Percentiles rank a stretch among this genome's conserved stretches.
These are phyloP conservation scores for Euplexia lucipara DNA, from an alignment of 2,888 invertebrate genomes.

Conservation along the genomic window DNA sequence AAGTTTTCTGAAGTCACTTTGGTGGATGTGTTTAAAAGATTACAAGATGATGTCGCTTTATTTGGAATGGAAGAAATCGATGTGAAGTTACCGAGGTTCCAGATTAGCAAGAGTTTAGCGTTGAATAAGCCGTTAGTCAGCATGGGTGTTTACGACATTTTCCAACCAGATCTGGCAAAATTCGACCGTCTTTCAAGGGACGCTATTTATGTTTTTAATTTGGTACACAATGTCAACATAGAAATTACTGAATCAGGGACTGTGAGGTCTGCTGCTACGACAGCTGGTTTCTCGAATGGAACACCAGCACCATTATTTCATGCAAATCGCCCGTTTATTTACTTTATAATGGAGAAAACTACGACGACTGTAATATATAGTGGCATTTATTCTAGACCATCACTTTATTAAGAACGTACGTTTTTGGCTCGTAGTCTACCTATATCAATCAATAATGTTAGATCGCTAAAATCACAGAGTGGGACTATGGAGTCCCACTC, in stretches of 20 bases:
- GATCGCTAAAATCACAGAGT: too few relatives aligned
- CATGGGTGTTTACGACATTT: constrained; percentile 93
- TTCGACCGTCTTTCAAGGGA: constrained; percentile 90
- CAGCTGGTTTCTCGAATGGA: constrained; percentile 88
- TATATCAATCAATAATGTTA: constrained; percentile 5
- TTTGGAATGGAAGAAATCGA: constrained; percentile 92
- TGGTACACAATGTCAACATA: constrained; percentile 94
- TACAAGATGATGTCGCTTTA: constrained; percentile 85
- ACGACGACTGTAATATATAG: constrained; percentile 92
- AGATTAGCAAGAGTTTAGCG: constrained; percentile 91
- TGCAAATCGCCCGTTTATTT: constrained; percentile 93
- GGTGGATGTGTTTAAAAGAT: constrained; percentile 86
- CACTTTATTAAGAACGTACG: constrained; percentile 75
- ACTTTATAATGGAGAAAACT: constrained; percentile 92
- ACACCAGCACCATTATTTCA: constrained; percentile 91
- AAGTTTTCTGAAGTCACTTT: constrained; percentile 87
- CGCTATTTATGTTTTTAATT: constrained; percentile 90
- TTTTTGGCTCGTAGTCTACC: constrained; percentile 20
- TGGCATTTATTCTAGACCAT: constrained; percentile 90
- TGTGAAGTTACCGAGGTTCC: constrained; percentile 92
- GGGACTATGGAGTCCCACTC: too few relatives aligned
- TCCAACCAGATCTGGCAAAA: constrained; percentile 90
- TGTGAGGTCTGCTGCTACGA: constrained; percentile 92
- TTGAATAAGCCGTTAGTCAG: constrained; percentile 90
- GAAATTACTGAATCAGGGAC: constrained; percentile 95